Evolutionary conservation across 2,888 invertebrate species (phyloP), one percentile per base, ranked within the genome.

Genomic region (Tipula unca): DNA sequence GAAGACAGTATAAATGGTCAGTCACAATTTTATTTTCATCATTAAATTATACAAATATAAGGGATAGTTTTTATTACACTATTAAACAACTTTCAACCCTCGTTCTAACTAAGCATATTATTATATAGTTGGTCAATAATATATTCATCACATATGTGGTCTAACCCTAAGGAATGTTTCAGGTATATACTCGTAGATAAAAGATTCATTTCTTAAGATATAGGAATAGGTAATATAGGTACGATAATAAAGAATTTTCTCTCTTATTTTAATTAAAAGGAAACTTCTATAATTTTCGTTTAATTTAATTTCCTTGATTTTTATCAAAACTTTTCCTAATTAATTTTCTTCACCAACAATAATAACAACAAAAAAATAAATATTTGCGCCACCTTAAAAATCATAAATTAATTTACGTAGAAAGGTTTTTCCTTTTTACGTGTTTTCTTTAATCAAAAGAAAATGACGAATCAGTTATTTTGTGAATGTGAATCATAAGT

Each of bases 1-100:
- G 83, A 35, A 54, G 85, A 82, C 32, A 86, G 86, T 85, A 42
- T 1, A 54, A 1, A 83, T 83, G 35, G 32, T 29, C 32, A 83
- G 35, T 83, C 32, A 83, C 32, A 17, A 0, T 13, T 17, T 69
- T 1, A 82, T 10, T 82, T 82, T 5, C 14, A 0, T 17, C 17
- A 32, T 32, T 83, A 10, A 29, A 32, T 32, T 32, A 32, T 6
- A 32, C 32, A 32, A 32, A 82, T 82, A 29, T 82, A 83, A 25
- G 69, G 69, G 69, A 25, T 69, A 25, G 69, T 6, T 69, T 69
- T 69, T 48, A 17, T 48, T 69, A 10, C 13, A 39, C 13, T 39
- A 39, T 39, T 48, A 32, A 32, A 48, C 48, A 48, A 48, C 48
- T 1, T n/a, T 48, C 6, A 17, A n/a, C 48, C 48, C 48, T 48